Base-by-base conservation (phyloP, 2,797 vertebrate species). In the Gambusia yucatana region DNA sequence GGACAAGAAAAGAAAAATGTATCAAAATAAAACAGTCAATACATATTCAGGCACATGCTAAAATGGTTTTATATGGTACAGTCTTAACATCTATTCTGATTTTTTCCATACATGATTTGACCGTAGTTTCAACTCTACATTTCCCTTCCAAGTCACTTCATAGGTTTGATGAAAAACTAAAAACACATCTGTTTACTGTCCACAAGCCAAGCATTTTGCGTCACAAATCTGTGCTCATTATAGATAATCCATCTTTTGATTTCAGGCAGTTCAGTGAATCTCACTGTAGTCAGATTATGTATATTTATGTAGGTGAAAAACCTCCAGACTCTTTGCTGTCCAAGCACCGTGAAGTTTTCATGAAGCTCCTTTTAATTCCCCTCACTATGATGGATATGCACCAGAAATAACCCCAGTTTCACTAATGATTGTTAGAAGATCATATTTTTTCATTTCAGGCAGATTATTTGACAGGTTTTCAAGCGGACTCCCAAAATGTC, bases 281-380 rank as follows among this genome's bases (percentile, higher is more conserved):
- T 87, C 73, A 84, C 13, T 73, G 55, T 72, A 87, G 82, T 86
- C 80, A 79, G 57, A 79, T 76, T 20, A 77, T 87, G 74, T 83
- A 75, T 81, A 84, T 87, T 88, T 87, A 85, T 87, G 76, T 77
- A 80, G 72, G 76, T 44, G 78, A 84, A 88, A 76, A 9, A 76
- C 52, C 73, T 75, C 81, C 78, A 72, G 86, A 86, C 73, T 55
- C 50, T 48, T 52, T 76, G 69, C 78, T 77, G 85, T 90, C 74
- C 75, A 84, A 83, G 33, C 77, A 71, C n/a, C 36, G 86, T 87
- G 86, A 91, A 88, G 77, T 59, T 84, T 89, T 90, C 72, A 88
- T 71, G 76, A 39, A 78, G 14, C 6, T 59, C 72, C 72, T 82
- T 90, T 86, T 86, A 82, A 88, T 88, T 80, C 75, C 67, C 72